A percentile compares a stretch with the other conserved stretches of the same genome.
Conservation (phyloP, 2,888 invertebrate genomes). For the Phyllotreta cruciferae region DNA sequence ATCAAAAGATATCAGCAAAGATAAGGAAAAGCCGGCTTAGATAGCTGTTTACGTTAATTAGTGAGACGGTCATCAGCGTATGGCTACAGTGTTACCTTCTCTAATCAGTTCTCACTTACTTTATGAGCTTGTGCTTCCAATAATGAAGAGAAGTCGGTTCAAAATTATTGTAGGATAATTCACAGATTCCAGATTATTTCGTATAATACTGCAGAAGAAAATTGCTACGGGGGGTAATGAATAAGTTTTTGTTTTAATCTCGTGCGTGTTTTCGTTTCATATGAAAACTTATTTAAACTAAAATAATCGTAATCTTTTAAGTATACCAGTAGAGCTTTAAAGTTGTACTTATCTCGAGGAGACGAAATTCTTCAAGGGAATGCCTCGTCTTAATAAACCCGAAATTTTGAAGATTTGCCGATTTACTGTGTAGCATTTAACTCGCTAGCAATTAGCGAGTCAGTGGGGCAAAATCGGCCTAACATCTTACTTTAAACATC, state of each 20-base stretch:
- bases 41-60: slow-evolving; percentile 50
- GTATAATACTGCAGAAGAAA: no score
- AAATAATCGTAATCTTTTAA: no score
- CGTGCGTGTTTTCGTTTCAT: no score
- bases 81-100: slow-evolving; percentile 33
- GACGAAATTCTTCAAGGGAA: slow-evolving; percentile 16
- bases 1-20: slow-evolving; percentile 53
- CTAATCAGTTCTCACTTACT: slow-evolving; percentile 35
- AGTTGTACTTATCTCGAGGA: slow-evolving; percentile 14
- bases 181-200: background rate
- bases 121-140: slow-evolving; percentile 12
- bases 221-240: no score
- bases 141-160: slow-evolving; percentile 4
- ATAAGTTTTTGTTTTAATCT: no score
- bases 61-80: slow-evolving; percentile 40
- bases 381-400: slow-evolving; percentile 24
- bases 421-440: slow-evolving; percentile 25
- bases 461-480: slow-evolving; percentile 59
- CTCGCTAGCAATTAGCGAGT: slow-evolving; percentile 58
- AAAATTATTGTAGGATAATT: background rate
- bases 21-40: slow-evolving; percentile 46
- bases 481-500: slow-evolving; percentile 62
- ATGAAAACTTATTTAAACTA: no score
- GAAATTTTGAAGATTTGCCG: slow-evolving; percentile 26
- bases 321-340: background rate